phyloP scores from a whole-genome alignment of 2,113 vertebrate species.

The Pelobates fuscus region DNA sequence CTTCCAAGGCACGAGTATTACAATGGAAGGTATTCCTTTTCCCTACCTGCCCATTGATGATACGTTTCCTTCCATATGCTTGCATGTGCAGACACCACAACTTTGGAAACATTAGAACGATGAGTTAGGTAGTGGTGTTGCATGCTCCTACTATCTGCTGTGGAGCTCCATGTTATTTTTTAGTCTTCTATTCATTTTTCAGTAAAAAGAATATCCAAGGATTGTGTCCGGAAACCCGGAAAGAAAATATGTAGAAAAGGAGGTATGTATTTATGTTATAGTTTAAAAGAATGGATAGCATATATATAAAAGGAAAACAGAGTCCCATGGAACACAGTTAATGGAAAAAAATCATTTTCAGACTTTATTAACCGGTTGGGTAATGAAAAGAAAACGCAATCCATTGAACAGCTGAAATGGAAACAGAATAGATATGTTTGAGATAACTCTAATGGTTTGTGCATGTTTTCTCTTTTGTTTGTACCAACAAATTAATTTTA shows the following conservation, averaged over 20 bases:
- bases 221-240: conserved; percentile 99
- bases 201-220: conserved; percentile 99
- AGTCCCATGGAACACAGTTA: too few relatives aligned
- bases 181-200: conserved; percentile 99
- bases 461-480: not conserved
- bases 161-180: conserved; percentile 99
- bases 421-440: not conserved
- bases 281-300: conserved; percentile 53
- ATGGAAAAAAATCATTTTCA: not conserved
- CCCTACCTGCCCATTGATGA: conserved; percentile 76
- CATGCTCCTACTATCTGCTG: conserved; percentile 92
- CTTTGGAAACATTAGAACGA: conserved; percentile 61
- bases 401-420: not conserved
- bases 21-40: conserved; percentile 77
- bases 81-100: conserved; percentile 87
- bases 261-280: conserved; percentile 96
- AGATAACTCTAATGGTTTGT: not conserved
- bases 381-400: not conserved
- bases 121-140: conserved; percentile 80
- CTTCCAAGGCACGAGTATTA: conserved; percentile 77
- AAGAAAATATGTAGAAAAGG: conserved; percentile 99
- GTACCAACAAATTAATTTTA: too few relatives aligned
- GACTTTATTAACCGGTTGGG: not conserved
- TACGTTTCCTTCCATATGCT: conserved; percentile 86
- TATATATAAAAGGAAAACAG: not conserved